Percentiles rank a stretch among this genome's conserved stretches.
These are phyloP conservation scores for Amphiduros pacificus DNA, from an alignment of 2,888 invertebrate genomes.

Conservation along the genomic window DNA sequence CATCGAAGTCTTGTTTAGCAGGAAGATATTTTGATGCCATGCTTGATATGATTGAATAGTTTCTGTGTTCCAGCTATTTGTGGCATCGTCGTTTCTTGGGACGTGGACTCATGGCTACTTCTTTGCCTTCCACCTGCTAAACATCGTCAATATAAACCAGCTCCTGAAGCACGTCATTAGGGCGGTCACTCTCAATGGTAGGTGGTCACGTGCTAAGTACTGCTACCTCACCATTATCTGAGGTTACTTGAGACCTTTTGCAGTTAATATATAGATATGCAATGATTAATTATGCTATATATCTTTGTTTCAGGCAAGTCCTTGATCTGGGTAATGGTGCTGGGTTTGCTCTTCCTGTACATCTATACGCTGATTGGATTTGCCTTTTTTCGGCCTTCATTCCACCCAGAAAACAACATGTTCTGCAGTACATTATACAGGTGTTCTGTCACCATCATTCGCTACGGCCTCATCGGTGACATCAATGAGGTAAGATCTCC, in stretches of 20 bases:
- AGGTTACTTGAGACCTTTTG: background rate
- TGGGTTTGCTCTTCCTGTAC: conserved; percentile 18
- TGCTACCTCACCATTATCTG: background rate
- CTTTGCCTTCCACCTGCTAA: conserved; percentile 10
- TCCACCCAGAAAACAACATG: background rate
- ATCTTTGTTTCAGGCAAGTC: conserved; percentile 12
- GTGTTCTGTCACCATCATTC: conserved; percentile 20
- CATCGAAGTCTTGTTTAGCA: too few species aligned
- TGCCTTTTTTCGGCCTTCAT: conserved; percentile 21
- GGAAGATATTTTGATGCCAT: background rate
- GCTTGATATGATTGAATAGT: background rate
- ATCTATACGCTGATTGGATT: conserved; percentile 19
- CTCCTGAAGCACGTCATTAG: conserved; percentile 6
- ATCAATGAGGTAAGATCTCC: conserved; percentile 21
- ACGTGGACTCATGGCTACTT: conserved; percentile 9
- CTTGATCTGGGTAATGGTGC: conserved; percentile 16
- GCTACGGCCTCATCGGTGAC: conserved; percentile 13
- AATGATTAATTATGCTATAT: too few species aligned
- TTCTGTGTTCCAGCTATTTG: conserved; percentile 4
- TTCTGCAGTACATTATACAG: conserved; percentile 19
- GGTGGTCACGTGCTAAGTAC: too few species aligned
- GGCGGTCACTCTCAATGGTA: conserved; percentile 12
- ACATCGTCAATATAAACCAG: conserved; percentile 9
- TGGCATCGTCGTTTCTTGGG: conserved; percentile 8
- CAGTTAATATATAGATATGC: too few species aligned